These are phyloP conservation scores for Ochlodes sylvanus DNA, from an alignment of 2,888 invertebrate genomes.

Conservation along the genomic window DNA sequence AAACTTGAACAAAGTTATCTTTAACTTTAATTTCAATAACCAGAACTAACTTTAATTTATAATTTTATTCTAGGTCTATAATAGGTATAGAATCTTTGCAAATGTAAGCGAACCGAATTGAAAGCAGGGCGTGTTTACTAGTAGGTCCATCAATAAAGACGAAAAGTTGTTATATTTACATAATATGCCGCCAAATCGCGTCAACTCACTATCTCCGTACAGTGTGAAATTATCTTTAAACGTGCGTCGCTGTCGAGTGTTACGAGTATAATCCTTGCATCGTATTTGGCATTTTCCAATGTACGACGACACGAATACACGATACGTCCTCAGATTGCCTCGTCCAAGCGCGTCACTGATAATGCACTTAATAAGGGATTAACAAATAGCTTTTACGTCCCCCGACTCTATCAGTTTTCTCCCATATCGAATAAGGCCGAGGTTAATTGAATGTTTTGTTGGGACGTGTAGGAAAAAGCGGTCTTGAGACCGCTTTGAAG, in stretches of 20 bases:
- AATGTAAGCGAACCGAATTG: too few species aligned
- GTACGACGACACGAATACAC: neutral
- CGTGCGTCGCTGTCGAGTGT: neutral
- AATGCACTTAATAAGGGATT: constrained; percentile 47
- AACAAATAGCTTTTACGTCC: constrained; percentile 48
- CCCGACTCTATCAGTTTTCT: constrained; percentile 30
- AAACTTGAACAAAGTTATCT: too few species aligned
- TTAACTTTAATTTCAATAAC: too few species aligned
- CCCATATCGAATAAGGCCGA: constrained; percentile 35
- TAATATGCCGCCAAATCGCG: too few species aligned
- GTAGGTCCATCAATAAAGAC: too few species aligned
- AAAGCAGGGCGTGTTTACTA: too few species aligned
- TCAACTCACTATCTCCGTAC: neutral
- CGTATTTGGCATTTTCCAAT: constrained; percentile 5
- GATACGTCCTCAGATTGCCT: constrained; percentile 34
- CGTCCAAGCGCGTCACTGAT: constrained; percentile 45
- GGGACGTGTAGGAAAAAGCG: constrained; percentile 26
- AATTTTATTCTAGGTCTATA: too few species aligned
- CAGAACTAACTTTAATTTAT: too few species aligned
- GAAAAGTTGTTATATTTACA: too few species aligned
- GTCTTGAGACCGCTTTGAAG: constrained; percentile 4
- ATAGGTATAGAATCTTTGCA: too few species aligned
- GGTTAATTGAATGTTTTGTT: constrained; percentile 37
- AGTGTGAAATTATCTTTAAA: constrained; percentile 4
- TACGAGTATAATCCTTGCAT: neutral